A percentile compares a stretch with the other conserved stretches of the same genome.
Conservation (phyloP, 2,888 invertebrate species). For the Rhabditoides inermis region DNA sequence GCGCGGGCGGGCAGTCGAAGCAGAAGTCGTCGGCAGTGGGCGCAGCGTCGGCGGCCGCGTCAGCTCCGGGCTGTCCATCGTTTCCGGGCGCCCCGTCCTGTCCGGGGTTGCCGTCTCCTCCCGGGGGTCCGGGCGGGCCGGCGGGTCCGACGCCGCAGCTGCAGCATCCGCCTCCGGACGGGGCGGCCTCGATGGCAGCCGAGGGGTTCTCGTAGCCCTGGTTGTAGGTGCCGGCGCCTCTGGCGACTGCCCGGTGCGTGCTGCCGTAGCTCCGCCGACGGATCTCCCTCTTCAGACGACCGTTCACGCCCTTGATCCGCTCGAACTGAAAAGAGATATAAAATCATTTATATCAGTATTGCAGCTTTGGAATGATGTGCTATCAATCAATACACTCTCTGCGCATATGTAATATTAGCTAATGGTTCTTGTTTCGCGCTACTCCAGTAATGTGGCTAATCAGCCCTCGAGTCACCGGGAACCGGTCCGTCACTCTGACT, state of each 20-base stretch:
- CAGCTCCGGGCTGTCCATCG: conserved; percentile 27
- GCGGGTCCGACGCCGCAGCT: conserved; percentile 24
- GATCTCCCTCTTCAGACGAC: conserved; percentile 19
- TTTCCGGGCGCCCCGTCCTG: conserved; percentile 28
- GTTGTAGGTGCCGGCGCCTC: conserved; percentile 18
- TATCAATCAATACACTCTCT: too few relatives aligned
- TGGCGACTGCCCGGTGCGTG: conserved; percentile 8
- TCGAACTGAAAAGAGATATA: conserved; percentile 15
- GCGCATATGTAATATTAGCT: too few relatives aligned
- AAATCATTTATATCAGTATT: background rate
- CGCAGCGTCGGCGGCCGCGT: conserved; percentile 15
- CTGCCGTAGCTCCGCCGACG: conserved; percentile 12
- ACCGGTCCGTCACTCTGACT: too few relatives aligned
- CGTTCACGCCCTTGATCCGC: conserved; percentile 17
- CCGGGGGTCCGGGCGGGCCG: conserved; percentile 28
- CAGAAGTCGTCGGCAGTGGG: conserved; percentile 23
- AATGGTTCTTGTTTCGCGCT: too few relatives aligned
- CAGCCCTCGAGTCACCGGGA: too few relatives aligned
- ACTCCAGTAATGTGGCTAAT: too few relatives aligned
- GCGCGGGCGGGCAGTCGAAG: conserved; percentile 29
- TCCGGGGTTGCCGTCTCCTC: conserved; percentile 29
- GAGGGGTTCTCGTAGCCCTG: conserved; percentile 15
- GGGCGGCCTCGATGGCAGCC: conserved; percentile 15
- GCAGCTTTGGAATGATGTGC: too few relatives aligned
- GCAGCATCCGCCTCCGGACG: conserved; percentile 20